phyloP scores from a whole-genome alignment of 2,113 vertebrate species.

The Microtus montanus region DNA sequence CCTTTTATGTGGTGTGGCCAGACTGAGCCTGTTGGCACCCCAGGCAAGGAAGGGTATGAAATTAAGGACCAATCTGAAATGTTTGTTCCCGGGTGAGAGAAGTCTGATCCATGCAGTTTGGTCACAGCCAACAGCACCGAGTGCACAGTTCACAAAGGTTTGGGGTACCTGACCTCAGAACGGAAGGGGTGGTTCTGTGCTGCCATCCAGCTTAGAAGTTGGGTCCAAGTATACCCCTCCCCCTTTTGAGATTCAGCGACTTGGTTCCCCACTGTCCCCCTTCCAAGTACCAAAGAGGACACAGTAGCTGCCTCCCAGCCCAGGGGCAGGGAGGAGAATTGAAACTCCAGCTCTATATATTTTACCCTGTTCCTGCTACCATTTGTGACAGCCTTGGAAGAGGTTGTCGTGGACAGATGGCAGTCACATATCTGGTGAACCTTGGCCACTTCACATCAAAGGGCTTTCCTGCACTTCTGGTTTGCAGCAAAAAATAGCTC shows the following conservation, averaged over 20 bases:
- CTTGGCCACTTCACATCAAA: neutral
- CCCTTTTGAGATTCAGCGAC: neutral
- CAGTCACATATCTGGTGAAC: neutral
- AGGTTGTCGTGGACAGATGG: neutral
- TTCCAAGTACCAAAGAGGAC: neutral
- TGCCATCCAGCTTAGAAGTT: neutral
- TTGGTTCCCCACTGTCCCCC: neutral
- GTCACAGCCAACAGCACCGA: slow-evolving; percentile 33
- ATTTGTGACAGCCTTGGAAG: neutral
- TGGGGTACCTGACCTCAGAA: neutral
- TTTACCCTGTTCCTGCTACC: neutral
- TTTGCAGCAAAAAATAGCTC: neutral
- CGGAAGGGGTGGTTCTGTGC: neutral
- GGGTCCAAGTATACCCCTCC: neutral
- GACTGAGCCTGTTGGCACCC: neutral
- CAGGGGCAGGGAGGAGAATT: neutral
- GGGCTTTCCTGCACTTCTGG: neutral
- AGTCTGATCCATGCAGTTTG: neutral
- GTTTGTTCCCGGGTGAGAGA: slow-evolving; percentile 18
- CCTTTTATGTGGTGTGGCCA: neutral
- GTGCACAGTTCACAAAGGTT: neutral
- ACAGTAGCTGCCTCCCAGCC: neutral
- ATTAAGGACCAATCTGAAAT: slow-evolving; percentile 56
- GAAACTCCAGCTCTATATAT: fast-evolving
- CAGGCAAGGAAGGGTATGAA: neutral